These are phyloP conservation scores for Onychostruthus taczanowskii DNA, from an alignment of 2,113 vertebrate genomes.

Conservation along the genomic window DNA sequence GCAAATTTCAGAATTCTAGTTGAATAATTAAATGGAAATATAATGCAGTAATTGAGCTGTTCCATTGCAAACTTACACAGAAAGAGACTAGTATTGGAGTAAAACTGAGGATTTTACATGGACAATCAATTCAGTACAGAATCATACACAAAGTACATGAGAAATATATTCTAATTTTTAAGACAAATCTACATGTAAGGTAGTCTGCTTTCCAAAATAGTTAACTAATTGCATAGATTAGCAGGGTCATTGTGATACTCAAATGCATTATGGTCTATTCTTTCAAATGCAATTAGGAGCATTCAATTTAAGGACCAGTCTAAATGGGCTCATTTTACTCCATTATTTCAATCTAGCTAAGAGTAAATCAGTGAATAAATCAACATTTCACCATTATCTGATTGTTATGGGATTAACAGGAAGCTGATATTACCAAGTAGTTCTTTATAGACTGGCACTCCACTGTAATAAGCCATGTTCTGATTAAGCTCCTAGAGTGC, in stretches of 20 bases:
- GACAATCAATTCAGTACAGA: not conserved
- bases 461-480: not conserved
- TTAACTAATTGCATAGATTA: slow-evolving; percentile 56
- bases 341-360: slow-evolving; percentile 62
- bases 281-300: slow-evolving; percentile 57
- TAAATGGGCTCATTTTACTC: slow-evolving; percentile 60
- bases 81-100: not conserved
- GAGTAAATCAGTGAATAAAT: slow-evolving; percentile 65
- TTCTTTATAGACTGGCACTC: not conserved
- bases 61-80: not conserved
- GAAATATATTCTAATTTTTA: not conserved
- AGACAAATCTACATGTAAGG: not conserved
- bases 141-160: not conserved
- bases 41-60: not conserved
- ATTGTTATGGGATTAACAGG: slow-evolving; percentile 60
- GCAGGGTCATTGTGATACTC: slow-evolving; percentile 13
- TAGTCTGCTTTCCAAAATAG: slow-evolving; percentile 3
- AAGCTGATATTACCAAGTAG: slow-evolving; percentile 34
- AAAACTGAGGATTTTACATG: not conserved
- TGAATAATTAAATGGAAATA: slow-evolving; percentile 46
- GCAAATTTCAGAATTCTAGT: slow-evolving; percentile 26
- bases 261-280: slow-evolving; percentile 40
- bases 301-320: slow-evolving; percentile 52
- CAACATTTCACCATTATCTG: slow-evolving; percentile 62
- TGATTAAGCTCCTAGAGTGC: not conserved